A percentile compares a stretch with the other conserved stretches of the same genome.
Conservation (phyloP, 2,888 invertebrate species). For the Synergus umbraculus region DNA sequence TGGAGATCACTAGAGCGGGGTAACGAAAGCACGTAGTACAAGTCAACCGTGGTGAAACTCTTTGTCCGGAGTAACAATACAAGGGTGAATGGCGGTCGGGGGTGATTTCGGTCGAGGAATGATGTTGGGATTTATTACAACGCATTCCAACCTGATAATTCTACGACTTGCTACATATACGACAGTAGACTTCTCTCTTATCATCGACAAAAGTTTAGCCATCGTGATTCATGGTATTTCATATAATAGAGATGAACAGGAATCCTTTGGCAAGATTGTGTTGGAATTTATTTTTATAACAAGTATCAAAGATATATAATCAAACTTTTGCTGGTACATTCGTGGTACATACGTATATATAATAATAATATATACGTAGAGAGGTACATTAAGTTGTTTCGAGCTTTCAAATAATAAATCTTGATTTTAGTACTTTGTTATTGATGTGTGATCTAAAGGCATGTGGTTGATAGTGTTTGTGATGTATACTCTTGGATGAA, state of each 20-base stretch:
- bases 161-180: constrained; percentile 59
- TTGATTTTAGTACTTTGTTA: neutral
- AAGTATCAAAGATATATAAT: too few species aligned
- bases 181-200: constrained; percentile 58
- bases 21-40: constrained; percentile 67
- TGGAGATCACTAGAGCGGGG: constrained; percentile 48
- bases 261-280: neutral
- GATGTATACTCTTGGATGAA: constrained; percentile 42
- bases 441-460: constrained; percentile 40
- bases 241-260: neutral
- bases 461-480: constrained; percentile 36
- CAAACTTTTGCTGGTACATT: neutral
- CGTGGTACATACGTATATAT: neutral
- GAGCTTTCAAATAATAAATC: constrained; percentile 17
- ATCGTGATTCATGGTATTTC: neutral
- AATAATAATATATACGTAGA: neutral
- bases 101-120: constrained; percentile 57
- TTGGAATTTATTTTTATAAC: neutral
- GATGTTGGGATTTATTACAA: constrained; percentile 74
- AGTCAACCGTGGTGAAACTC: constrained; percentile 71
- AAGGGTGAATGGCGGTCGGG: constrained; percentile 70
- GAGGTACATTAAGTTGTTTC: neutral
- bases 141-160: constrained; percentile 75
- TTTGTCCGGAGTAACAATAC: constrained; percentile 75
- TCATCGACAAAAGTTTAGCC: constrained; percentile 54